Evolutionary conservation across 2,797 vertebrate species (phyloP).

Genomic region (Sylvia borin): DNA sequence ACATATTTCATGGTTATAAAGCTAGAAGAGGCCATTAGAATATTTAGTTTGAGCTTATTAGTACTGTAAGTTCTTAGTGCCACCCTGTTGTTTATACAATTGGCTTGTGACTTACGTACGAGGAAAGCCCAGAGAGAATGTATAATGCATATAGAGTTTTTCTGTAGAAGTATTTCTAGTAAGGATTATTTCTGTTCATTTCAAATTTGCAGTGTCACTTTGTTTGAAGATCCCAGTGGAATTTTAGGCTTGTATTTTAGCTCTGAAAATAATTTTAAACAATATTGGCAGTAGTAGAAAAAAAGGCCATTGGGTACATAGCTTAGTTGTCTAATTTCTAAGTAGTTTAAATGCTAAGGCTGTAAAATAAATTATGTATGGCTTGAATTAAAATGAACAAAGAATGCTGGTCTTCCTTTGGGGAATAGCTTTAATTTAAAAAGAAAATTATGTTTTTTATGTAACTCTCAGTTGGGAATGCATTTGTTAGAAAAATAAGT

Average conservation of each 20-base stretch:
- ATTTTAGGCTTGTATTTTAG: conserved; percentile 51
- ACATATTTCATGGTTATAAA: background rate
- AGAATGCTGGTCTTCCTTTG: conserved; percentile 47
- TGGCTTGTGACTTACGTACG: background rate
- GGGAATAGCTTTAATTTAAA: conserved; percentile 68
- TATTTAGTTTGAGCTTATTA: background rate
- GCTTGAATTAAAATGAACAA: conserved; percentile 57
- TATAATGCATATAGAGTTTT: conserved; percentile 25
- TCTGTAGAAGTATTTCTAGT: conserved; percentile 1
- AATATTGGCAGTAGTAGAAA: conserved; percentile 26
- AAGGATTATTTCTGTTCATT: conserved; percentile 42
- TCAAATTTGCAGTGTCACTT: conserved; percentile 28
- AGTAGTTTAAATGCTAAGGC: conserved; percentile 61
- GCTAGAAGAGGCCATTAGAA: background rate
- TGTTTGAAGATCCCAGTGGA: conserved; percentile 51
- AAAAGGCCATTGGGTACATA: conserved; percentile 34
- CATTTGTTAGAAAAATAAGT: conserved; percentile 20
- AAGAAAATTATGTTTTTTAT: conserved; percentile 43
- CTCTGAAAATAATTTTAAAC: conserved; percentile 61
- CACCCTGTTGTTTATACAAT: background rate
- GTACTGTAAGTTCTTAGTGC: background rate
- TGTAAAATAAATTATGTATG: conserved; percentile 65
- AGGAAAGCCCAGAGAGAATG: background rate
- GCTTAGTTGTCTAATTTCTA: conserved; percentile 60
- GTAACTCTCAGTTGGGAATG: conserved; percentile 37